Percentiles rank a stretch among this genome's conserved stretches.
phyloP scores from a whole-genome alignment of 2,888 invertebrate genomes.

The Stenolophus ochropezus region DNA sequence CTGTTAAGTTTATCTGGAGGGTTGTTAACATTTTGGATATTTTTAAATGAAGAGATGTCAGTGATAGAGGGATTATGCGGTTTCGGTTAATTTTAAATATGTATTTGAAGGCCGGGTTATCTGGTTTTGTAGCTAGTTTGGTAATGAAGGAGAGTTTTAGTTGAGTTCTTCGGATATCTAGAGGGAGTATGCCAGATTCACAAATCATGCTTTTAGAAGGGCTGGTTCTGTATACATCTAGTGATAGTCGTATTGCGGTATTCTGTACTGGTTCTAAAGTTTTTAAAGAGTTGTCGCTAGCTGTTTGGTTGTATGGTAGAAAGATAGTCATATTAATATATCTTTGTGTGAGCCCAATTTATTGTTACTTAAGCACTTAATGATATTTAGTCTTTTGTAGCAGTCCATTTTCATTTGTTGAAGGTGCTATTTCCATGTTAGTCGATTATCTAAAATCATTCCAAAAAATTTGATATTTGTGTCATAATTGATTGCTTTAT shows the following conservation, averaged over 20 bases:
- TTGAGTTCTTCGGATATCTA: neutral
- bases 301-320: neutral
- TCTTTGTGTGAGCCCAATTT: neutral
- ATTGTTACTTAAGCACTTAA: neutral
- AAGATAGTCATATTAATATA: neutral
- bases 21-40: neutral
- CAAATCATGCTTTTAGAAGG: neutral
- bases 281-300: constrained; percentile 21
- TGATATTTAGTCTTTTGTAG: neutral
- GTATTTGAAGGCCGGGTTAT: neutral
- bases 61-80: neutral
- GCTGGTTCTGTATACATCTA: constrained; percentile 59
- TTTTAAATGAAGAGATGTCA: constrained; percentile 5
- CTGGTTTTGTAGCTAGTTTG: neutral
- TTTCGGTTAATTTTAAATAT: neutral
- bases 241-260: constrained; percentile 50
- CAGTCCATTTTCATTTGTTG: neutral
- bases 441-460: neutral
- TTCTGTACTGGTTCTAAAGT: constrained; percentile 49
- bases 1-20: neutral
- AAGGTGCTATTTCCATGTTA: neutral
- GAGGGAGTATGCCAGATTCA: neutral
- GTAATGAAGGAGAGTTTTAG: neutral
- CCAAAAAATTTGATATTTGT: neutral
- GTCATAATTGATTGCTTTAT: neutral